Evolutionary conservation across 1,140 invertebrate species (phyloP), one percentile per base, ranked within the genome.

Genomic region (Drosophila nikananu): DNA sequence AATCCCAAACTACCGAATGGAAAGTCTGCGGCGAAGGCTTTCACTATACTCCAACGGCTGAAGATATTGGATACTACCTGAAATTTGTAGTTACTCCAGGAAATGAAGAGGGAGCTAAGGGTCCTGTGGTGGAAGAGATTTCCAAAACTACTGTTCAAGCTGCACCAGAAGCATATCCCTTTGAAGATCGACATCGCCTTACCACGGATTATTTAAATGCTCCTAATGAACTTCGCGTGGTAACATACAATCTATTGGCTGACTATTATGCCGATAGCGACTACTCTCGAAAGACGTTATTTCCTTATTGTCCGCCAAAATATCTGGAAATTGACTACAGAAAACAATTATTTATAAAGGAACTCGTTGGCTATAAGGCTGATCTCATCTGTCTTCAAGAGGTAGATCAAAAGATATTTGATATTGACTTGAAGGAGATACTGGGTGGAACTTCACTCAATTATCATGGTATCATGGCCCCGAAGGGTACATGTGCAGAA

Each of bases 371-470:
- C 19, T 99, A 98, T 82, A 97, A 98, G 94, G 95, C 95, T 35
- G 98, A 99, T 93, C 94, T 99, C 49, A 94, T 98, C 41, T 99
- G 98, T 86, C 93, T 99, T 15, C 98, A 99, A 95, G 98, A 99
- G 95, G 97, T 98, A 0, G 98, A 99, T 93, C 91, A 81, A 13
- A 97, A 96, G 93, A 93, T 98, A 27, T 98, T 96, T 91, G 92
- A 96, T 19, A 91, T 95, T 77, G 96, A 97, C 90, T 94, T 98
- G n/a, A 76, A 93, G 39, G 95, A 95, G 13, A 93, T 95, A 21
- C 93, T 99, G 1, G 82, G 90, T 13, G 65, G 70, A 32, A 66
- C 81, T 9, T 68, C 95, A 10, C 94, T 95, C 7, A 95, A 95
- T 59, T 92, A 95, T 58, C 95, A 96, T 15, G 81, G 95, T 55